Conservation (phyloP, 1,140 invertebrate species). For the Nephila pilipes region DNA sequence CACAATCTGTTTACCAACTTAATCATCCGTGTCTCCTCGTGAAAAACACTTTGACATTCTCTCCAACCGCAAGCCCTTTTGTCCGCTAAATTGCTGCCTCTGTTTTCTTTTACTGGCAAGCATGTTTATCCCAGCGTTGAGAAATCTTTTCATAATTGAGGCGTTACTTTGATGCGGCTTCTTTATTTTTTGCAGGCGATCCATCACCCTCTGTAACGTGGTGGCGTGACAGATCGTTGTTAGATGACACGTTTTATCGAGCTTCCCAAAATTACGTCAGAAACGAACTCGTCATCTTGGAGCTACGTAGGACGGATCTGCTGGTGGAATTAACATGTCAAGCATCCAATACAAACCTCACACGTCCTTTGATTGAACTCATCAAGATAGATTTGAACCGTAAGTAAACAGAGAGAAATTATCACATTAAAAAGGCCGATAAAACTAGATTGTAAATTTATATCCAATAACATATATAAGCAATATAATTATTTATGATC, state of each 20-base stretch:
- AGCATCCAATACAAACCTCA: slow-evolving; percentile 82
- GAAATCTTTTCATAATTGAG: slow-evolving; percentile 42
- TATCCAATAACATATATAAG: no score
- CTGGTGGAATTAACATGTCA: slow-evolving; percentile 89
- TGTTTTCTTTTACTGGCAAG: neutral
- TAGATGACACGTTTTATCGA: slow-evolving; percentile 90
- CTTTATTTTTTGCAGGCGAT: slow-evolving; percentile 84
- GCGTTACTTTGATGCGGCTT: slow-evolving; percentile 9
- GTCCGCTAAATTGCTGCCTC: neutral
- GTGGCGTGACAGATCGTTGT: slow-evolving; percentile 90
- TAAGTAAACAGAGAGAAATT: no score
- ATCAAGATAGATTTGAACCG: slow-evolving; percentile 87
- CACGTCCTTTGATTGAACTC: slow-evolving; percentile 87
- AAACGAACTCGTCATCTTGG: slow-evolving; percentile 88
- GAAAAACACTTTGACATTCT: no score
- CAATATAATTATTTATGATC: no score
- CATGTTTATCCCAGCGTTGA: neutral
- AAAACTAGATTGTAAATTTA: no score
- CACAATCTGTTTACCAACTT: no score
- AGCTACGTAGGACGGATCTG: slow-evolving; percentile 88
- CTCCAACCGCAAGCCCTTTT: neutral
- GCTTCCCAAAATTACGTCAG: slow-evolving; percentile 86
- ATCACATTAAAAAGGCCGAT: no score
- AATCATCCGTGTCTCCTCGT: no score
- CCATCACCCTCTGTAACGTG: slow-evolving; percentile 90